Conservation (phyloP, 2,888 invertebrate species). For the Limenitis camilla region DNA sequence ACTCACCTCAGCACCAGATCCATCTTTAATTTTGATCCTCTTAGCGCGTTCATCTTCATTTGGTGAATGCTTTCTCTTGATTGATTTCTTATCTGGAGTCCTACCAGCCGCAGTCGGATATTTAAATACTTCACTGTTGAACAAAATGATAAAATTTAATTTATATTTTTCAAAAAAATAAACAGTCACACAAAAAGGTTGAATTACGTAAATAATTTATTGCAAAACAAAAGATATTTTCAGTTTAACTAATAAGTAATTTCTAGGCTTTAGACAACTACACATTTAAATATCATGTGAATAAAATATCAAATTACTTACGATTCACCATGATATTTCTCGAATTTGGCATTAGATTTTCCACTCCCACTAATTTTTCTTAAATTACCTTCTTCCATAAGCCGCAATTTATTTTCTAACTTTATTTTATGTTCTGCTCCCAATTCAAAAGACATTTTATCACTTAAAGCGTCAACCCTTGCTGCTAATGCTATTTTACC, state of each 20-base stretch:
- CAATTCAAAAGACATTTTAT: conserved; percentile 86
- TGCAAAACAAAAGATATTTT: too few relatives aligned
- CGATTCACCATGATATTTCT: conserved; percentile 92
- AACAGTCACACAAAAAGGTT: too few relatives aligned
- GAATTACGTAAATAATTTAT: too few relatives aligned
- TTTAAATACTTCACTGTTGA: conserved; percentile 82
- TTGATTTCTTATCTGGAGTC: conserved; percentile 77
- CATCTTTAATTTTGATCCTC: conserved; percentile 72
- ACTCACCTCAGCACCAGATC: conserved; percentile 42
- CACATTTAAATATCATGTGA: too few relatives aligned
- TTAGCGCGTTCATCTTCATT: conserved; percentile 54
- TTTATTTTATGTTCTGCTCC: conserved; percentile 93
- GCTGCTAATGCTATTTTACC: conserved; percentile 96
- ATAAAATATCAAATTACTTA: conserved; percentile 32
- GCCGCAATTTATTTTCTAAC: conserved; percentile 84
- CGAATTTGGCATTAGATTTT: conserved; percentile 91
- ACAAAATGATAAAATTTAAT: neutral
- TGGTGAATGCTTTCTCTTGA: conserved; percentile 76
- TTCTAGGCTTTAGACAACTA: too few relatives aligned
- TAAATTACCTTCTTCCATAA: conserved; percentile 90
- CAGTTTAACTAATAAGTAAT: too few relatives aligned
- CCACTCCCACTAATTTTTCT: conserved; percentile 90
- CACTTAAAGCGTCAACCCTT: conserved; percentile 96
- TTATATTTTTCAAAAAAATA: too few relatives aligned
- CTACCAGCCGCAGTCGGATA: conserved; percentile 88